Conservation (phyloP, 35 echinoderm and acorn worm genomes). For the Anneissia japonica region DNA sequence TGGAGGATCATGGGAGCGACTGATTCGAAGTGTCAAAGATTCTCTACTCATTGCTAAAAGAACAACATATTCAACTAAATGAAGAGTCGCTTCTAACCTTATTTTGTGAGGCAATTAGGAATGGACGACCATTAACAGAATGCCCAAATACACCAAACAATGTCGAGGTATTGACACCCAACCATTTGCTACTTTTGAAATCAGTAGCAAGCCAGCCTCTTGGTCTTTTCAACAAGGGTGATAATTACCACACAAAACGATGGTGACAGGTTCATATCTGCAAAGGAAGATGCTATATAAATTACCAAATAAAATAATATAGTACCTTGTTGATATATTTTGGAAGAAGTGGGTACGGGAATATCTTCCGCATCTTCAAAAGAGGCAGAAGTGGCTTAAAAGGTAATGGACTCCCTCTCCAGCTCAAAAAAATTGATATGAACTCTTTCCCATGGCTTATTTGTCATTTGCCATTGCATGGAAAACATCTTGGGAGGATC, state of each 20-base stretch:
- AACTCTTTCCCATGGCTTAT: conserved; percentile 26
- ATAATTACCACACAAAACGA: too few species aligned
- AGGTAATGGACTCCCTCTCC: too few species aligned
- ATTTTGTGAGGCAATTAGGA: conserved; percentile 38
- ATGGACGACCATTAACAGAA: too few species aligned
- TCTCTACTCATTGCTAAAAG: too few species aligned
- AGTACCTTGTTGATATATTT: conserved; percentile 19
- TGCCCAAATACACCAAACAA: too few species aligned
- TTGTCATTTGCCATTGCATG: conserved; percentile 33
- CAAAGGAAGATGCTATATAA: too few species aligned
- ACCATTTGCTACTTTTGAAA: too few species aligned
- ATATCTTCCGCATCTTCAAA: background rate
- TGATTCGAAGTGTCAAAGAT: too few species aligned
- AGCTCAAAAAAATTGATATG: conserved; percentile 50
- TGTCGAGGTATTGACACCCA: too few species aligned
- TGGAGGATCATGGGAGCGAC: background rate
- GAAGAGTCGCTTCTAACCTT: conserved; percentile 36
- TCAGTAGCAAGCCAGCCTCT: too few species aligned
- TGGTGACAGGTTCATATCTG: conserved; percentile 42
- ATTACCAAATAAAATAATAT: too few species aligned
- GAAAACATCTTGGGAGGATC: conserved; percentile 34
- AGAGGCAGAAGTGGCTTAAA: background rate
- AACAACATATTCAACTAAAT: background rate
- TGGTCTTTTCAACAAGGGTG: too few species aligned
- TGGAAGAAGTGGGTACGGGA: background rate